These are phyloP conservation scores for Reticulitermes speratus DNA, from an alignment of 1,140 invertebrate genomes.

Conservation along the genomic window DNA sequence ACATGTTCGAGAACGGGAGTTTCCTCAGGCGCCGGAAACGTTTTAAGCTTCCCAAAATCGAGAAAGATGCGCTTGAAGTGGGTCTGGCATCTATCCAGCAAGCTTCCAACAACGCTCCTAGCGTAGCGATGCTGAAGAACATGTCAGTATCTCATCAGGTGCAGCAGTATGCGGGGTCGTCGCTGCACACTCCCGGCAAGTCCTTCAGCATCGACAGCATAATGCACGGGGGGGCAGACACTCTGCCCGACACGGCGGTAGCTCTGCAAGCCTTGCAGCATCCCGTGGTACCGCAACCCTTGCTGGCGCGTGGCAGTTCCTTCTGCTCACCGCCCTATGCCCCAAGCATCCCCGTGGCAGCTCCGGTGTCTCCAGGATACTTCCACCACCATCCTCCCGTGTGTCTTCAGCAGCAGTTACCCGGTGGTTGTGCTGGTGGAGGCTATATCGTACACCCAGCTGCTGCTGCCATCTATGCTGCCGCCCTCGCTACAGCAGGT, in stretches of 20 bases:
- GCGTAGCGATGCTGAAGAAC: neutral
- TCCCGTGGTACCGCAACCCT: constrained; percentile 1
- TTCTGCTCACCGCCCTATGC: constrained; percentile 1
- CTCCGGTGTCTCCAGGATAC: neutral
- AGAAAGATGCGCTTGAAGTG: constrained; percentile 45
- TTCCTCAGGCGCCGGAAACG: constrained; percentile 83
- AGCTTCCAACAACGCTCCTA: neutral
- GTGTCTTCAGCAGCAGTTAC: neutral
- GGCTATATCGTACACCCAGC: neutral
- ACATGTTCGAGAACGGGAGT: constrained; percentile 95
- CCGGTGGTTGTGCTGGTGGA: neutral
- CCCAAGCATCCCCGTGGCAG: neutral
- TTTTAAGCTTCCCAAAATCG: constrained; percentile 69
- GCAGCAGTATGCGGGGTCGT: neutral
- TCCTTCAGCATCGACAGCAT: constrained; percentile 29
- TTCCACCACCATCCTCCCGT: neutral
- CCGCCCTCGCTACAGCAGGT: constrained; percentile 19
- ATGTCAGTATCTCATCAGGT: neutral
- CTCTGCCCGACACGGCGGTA: neutral
- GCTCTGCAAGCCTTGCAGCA: neutral
- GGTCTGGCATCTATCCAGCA: constrained; percentile 29
- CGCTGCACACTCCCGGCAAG: neutral
- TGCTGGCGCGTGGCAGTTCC: constrained; percentile 17
- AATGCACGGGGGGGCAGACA: neutral
- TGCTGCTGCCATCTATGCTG: constrained; percentile 22